Evolutionary conservation across 2,797 vertebrate genomes (phyloP).

Genomic region (Siniperca scherzeri): DNA sequence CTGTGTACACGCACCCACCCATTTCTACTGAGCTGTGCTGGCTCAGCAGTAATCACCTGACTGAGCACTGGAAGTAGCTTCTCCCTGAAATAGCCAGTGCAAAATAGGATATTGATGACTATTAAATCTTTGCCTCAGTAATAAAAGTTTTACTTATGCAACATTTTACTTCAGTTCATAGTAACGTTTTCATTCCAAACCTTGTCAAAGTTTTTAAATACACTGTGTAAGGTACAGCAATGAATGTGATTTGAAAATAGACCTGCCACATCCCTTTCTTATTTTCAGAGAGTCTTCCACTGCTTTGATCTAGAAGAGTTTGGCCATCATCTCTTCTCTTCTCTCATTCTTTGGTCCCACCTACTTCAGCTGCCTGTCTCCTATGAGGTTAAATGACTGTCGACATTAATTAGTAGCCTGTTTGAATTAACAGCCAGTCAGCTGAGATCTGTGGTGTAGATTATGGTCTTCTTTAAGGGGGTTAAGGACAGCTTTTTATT

Average conservation of each 20-base stretch:
- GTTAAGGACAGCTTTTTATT: not conserved
- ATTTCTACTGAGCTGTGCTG: not conserved
- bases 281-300: not conserved
- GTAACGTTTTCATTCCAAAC: too few species aligned
- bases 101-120: not conserved
- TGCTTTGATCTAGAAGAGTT: not conserved
- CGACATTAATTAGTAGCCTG: not conserved
- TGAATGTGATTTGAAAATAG: not conserved
- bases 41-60: not conserved
- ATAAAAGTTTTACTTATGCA: not conserved
- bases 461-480: not conserved
- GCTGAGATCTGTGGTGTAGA: not conserved
- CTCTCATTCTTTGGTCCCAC: not conserved
- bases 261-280: constrained; percentile 4
- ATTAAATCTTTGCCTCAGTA: not conserved
- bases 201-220: not conserved
- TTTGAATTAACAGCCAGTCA: not conserved
- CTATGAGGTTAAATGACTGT: not conserved
- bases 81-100: not conserved
- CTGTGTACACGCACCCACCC: not conserved
- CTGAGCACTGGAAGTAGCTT: not conserved
- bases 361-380: not conserved
- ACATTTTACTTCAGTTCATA: too few species aligned
- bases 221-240: not conserved
- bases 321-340: not conserved